phyloP scores from a whole-genome alignment of 2,888 invertebrate genomes.

The Noctua janthe region DNA sequence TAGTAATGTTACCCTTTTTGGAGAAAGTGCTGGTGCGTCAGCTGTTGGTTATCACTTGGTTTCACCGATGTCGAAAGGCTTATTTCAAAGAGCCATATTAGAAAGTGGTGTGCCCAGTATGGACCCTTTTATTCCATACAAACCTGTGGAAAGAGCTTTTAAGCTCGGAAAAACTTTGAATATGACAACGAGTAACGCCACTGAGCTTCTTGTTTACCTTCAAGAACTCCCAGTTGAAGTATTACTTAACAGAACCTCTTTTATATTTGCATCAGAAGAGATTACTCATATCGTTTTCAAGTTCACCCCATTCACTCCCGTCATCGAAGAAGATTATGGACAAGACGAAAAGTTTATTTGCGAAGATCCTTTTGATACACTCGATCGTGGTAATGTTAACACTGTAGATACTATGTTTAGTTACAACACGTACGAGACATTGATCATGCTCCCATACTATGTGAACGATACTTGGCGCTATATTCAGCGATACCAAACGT shows the following conservation, averaged over 20 bases:
- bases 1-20: conserved; percentile 75
- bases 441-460: conserved; percentile 58
- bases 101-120: conserved; percentile 77
- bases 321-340: conserved; percentile 74
- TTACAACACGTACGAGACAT: conserved; percentile 92
- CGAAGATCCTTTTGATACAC: conserved; percentile 62
- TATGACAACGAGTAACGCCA: conserved; percentile 69
- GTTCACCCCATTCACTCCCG: conserved; percentile 66
- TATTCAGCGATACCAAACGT: conserved; percentile 60
- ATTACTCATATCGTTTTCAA: conserved; percentile 19
- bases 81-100: conserved; percentile 76
- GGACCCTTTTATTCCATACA: conserved; percentile 71
- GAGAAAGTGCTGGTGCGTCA: conserved; percentile 77
- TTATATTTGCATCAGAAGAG: conserved; percentile 30
- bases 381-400: conserved; percentile 83
- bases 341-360: conserved; percentile 68
- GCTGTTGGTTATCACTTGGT: conserved; percentile 71
- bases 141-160: conserved; percentile 71
- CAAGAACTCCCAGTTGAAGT: conserved; percentile 70
- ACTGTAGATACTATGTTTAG: conserved; percentile 93
- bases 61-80: conserved; percentile 78
- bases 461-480: conserved; percentile 32
- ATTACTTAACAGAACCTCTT: conserved; percentile 66
- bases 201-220: conserved; percentile 72
- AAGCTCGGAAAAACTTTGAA: conserved; percentile 73